Evolutionary conservation across 2,797 vertebrate genomes (phyloP).

Genomic region (Artibeus lituratus): DNA sequence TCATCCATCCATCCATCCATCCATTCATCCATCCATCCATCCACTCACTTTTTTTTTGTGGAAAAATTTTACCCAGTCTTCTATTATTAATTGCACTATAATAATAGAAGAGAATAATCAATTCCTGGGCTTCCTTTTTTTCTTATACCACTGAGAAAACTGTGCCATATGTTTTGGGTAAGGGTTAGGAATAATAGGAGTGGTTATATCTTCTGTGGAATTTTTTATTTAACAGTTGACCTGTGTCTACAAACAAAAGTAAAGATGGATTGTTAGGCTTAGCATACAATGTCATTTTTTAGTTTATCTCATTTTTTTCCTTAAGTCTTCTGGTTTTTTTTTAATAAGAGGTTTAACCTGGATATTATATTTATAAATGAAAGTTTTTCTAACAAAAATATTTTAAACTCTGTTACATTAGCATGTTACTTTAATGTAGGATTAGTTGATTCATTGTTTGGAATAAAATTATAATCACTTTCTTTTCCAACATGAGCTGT

Average conservation of each 20-base stretch:
- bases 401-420: not conserved
- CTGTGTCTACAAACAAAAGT: too few species aligned
- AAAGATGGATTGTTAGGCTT: not conserved
- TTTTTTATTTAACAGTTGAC: not conserved
- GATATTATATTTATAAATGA: not conserved
- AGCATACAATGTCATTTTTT: not conserved
- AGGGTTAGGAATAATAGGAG: not conserved
- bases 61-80: not conserved
- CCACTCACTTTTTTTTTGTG: not conserved
- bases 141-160: not conserved
- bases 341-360: not conserved
- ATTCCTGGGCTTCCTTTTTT: not conserved
- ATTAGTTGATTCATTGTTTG: not conserved
- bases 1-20: not conserved
- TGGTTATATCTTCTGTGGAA: not conserved
- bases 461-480: not conserved
- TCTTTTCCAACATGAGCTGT: not conserved
- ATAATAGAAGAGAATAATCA: not conserved
- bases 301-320: not conserved
- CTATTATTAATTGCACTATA: not conserved
- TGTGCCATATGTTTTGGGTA: not conserved
- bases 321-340: not conserved
- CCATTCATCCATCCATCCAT: not conserved
- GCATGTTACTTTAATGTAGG: not conserved
- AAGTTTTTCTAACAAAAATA: constrained; percentile 8